Conservation (phyloP, 2,113 vertebrate species). For the Lagopus muta region DNA sequence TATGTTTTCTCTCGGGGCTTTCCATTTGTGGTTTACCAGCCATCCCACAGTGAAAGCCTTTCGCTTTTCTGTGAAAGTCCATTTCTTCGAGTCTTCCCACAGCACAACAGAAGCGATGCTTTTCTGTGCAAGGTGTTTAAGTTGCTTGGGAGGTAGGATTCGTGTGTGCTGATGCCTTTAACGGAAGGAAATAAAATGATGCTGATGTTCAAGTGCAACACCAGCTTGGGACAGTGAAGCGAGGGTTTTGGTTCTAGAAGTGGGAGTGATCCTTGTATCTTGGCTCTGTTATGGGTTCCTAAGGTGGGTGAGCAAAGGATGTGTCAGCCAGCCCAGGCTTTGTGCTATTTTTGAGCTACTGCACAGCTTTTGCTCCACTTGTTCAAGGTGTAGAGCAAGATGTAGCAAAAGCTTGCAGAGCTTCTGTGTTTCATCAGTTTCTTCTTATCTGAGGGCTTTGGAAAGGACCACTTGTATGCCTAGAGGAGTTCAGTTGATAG, state of each 20-base stretch:
- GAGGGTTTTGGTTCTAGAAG: not conserved
- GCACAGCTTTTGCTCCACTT: rapidly evolving
- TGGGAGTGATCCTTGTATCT: rapidly evolving
- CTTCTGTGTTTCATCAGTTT: not conserved
- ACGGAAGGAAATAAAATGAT: not conserved
- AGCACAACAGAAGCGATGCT: not conserved
- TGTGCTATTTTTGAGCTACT: not conserved
- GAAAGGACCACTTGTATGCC: not conserved
- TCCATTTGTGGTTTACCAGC: constrained; percentile 67
- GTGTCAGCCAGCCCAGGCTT: not conserved
- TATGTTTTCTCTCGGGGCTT: constrained; percentile 38
- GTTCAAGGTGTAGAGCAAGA: not conserved
- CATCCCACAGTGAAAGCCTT: constrained; percentile 15
- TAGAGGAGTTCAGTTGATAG: not conserved
- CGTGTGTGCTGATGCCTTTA: not conserved
- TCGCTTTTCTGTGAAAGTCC: constrained; percentile 32
- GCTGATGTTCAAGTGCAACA: not conserved
- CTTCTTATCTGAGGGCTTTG: not conserved
- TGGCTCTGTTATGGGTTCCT: not conserved
- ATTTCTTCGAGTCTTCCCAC: constrained; percentile 2
- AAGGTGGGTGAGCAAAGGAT: not conserved
- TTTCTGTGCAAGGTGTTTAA: not conserved
- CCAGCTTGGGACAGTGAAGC: not conserved
- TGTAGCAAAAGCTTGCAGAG: not conserved
- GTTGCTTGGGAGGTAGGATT: not conserved